These are phyloP conservation scores for Rotaria sp. DNA, from an alignment of 2,888 invertebrate species.

Conservation along the genomic window DNA sequence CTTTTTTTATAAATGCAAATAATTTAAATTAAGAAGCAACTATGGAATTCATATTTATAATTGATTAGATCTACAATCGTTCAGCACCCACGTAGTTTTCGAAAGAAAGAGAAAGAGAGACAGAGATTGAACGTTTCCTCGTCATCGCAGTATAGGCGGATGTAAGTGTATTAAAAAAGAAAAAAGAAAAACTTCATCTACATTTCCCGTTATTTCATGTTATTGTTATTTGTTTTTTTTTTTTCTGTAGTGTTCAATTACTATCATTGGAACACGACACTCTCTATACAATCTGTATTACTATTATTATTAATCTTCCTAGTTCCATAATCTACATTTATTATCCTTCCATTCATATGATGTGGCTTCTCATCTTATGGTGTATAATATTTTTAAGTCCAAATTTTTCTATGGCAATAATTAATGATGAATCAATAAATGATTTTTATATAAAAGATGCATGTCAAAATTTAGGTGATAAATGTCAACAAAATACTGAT, in stretches of 20 bases:
- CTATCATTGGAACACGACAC: neutral
- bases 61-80: neutral
- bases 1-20: neutral
- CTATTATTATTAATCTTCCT: neutral
- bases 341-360: neutral
- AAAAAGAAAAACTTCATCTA: neutral
- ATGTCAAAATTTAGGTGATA: slow-evolving; percentile 25
- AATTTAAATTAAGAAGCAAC: neutral
- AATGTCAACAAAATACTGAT: neutral
- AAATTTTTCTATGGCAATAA: neutral
- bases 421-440: neutral
- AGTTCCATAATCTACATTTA: neutral
- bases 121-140: neutral
- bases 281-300: neutral
- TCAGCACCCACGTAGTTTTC: neutral
- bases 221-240: neutral
- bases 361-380: neutral
- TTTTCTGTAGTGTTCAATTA: neutral
- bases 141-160: neutral
- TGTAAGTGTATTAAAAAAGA: neutral
- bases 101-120: neutral
- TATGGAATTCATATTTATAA: neutral
- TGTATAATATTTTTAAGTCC: neutral
- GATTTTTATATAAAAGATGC: neutral
- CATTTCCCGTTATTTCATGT: neutral